Conservation (phyloP, 1,140 invertebrate genomes). For the Lasioglossum baleicum region DNA sequence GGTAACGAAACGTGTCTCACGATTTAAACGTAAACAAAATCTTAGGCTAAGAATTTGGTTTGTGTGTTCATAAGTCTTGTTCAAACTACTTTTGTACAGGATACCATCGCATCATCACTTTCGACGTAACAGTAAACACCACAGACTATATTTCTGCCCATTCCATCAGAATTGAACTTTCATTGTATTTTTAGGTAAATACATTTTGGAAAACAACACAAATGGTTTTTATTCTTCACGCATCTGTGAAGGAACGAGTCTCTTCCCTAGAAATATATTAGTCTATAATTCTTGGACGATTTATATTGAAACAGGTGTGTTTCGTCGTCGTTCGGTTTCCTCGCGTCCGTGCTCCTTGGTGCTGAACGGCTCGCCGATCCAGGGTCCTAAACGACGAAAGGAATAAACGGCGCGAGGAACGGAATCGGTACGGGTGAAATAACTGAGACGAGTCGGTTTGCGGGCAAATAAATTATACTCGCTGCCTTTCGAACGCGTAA, state of each 20-base stretch:
- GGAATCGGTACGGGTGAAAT: too few relatives aligned
- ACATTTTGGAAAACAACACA: slow-evolving; percentile 70
- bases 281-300: slow-evolving; percentile 29
- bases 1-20: slow-evolving; percentile 48
- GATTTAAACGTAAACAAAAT: slow-evolving; percentile 57
- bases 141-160: slow-evolving; percentile 70
- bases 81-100: slow-evolving; percentile 71
- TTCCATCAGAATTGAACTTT: slow-evolving; percentile 72
- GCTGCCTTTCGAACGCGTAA: too few relatives aligned
- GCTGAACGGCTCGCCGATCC: too few relatives aligned
- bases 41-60: slow-evolving; percentile 70
- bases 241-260: slow-evolving; percentile 48
- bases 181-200: slow-evolving; percentile 75
- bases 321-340: too few relatives aligned
- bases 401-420: too few relatives aligned
- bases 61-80: slow-evolving; percentile 70
- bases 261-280: slow-evolving; percentile 46
- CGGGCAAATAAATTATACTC: too few relatives aligned
- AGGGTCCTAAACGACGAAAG: too few relatives aligned
- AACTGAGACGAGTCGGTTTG: too few relatives aligned
- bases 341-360: too few relatives aligned
- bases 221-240: slow-evolving; percentile 64
- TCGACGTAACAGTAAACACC: slow-evolving; percentile 62
- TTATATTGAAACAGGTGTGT: too few relatives aligned
- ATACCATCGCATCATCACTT: slow-evolving; percentile 67